These are phyloP conservation scores for Noctua pronuba DNA, from an alignment of 2,888 invertebrate genomes.

Conservation along the genomic window DNA sequence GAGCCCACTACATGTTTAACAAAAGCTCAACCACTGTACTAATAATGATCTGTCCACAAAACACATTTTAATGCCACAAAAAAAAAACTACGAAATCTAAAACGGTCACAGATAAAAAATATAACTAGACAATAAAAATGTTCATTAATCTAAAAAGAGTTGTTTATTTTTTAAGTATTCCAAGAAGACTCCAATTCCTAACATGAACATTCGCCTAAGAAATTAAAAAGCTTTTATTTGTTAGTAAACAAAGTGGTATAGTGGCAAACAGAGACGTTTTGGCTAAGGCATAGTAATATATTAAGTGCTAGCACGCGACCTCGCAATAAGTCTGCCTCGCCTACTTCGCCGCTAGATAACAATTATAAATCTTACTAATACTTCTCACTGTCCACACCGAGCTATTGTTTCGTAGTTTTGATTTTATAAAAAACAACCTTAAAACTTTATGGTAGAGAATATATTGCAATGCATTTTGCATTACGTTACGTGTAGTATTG, in stretches of 20 bases:
- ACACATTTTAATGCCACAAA: not conserved
- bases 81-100: not conserved
- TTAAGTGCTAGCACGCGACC: conserved; percentile 86
- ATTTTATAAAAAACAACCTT: conserved; percentile 61
- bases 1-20: not conserved
- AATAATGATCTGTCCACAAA: too few relatives aligned
- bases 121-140: not conserved
- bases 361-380: conserved; percentile 88
- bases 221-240: conserved; percentile 75
- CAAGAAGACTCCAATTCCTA: conserved; percentile 50
- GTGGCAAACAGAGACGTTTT: conserved; percentile 86
- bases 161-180: conserved; percentile 25
- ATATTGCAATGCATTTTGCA: conserved; percentile 26
- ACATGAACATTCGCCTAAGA: conserved; percentile 64
- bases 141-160: not conserved
- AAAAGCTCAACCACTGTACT: not conserved
- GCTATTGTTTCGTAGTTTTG: conserved; percentile 69
- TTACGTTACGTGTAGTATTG: conserved; percentile 28
- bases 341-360: conserved; percentile 84
- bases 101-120: not conserved
- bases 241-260: conserved; percentile 83
- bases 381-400: conserved; percentile 85
- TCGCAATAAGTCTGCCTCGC: conserved; percentile 86
- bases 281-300: conserved; percentile 85
- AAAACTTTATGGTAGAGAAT: conserved; percentile 27